Conservation (phyloP, 2,797 vertebrate species). For the Podargus strigoides region DNA sequence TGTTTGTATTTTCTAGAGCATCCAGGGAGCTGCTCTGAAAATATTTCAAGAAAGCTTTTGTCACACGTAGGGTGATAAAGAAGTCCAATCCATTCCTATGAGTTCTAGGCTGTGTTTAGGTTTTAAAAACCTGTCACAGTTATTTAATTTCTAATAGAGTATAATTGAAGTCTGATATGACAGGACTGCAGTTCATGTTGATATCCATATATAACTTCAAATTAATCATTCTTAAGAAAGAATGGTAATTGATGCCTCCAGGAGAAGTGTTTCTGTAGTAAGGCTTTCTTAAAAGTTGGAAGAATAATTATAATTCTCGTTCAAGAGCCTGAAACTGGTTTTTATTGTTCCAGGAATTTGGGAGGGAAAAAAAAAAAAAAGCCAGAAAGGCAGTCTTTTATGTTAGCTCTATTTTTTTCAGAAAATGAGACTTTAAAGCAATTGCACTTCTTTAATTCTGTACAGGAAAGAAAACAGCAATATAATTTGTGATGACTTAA, state of each 20-base stretch:
- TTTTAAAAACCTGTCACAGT: not conserved
- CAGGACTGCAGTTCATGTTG: not conserved
- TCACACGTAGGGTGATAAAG: not conserved
- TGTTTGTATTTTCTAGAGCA: not conserved
- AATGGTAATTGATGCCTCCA: not conserved
- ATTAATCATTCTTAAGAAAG: not conserved
- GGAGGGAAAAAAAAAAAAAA: not conserved
- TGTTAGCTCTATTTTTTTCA: not conserved
- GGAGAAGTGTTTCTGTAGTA: not conserved
- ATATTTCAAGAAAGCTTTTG: not conserved
- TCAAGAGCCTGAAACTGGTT: not conserved
- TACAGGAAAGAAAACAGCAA: slow-evolving; percentile 90
- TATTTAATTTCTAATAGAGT: not conserved
- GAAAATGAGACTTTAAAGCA: not conserved
- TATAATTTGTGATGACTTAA: slow-evolving; percentile 89
- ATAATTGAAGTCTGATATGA: not conserved
- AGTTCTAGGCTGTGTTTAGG: not conserved
- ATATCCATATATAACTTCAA: not conserved
- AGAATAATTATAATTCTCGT: not conserved
- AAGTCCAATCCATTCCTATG: not conserved
- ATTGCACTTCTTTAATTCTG: not conserved
- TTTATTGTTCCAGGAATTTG: not conserved
- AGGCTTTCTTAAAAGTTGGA: not conserved
- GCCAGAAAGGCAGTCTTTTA: not conserved
- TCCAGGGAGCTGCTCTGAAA: not conserved